A percentile compares a stretch with the other conserved stretches of the same genome.
phyloP scores from a whole-genome alignment of 2,113 vertebrate genomes.

The Meles meles region DNA sequence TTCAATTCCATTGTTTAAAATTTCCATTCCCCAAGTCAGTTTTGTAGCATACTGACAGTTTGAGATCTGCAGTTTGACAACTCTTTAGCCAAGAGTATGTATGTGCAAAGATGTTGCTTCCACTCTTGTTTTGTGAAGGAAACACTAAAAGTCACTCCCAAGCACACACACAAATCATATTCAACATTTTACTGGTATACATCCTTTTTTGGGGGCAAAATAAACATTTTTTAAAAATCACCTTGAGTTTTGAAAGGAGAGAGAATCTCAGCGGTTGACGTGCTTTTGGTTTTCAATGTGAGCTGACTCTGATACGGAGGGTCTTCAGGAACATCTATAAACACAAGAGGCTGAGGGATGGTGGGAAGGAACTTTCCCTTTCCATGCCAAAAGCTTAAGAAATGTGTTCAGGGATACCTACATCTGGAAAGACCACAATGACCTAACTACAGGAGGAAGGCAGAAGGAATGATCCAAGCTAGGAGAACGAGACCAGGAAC shows the following conservation, averaged over 20 bases:
- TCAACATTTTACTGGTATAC: neutral
- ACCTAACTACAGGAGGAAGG: neutral
- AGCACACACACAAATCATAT: neutral
- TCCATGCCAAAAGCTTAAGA: neutral
- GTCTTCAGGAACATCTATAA: neutral
- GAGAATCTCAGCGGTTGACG: neutral
- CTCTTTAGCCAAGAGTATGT: neutral
- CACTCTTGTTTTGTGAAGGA: neutral
- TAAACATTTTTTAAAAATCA: no score
- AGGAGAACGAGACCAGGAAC: neutral
- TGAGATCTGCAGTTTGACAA: neutral
- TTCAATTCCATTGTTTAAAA: neutral
- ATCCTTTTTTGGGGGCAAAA: neutral
- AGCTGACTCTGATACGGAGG: neutral
- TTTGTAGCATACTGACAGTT: neutral
- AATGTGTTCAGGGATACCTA: neutral
- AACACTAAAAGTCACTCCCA: neutral
- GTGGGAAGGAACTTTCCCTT: neutral
- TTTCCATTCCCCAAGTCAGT: neutral
- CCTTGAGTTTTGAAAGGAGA: neutral
- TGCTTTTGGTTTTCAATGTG: neutral
- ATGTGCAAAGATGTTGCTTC: neutral
- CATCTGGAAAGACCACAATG: neutral
- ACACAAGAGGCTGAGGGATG: neutral
- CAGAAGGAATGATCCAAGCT: neutral